Evolutionary conservation across 2,888 invertebrate species (phyloP).

Genomic region (Electrophaes corylata): DNA sequence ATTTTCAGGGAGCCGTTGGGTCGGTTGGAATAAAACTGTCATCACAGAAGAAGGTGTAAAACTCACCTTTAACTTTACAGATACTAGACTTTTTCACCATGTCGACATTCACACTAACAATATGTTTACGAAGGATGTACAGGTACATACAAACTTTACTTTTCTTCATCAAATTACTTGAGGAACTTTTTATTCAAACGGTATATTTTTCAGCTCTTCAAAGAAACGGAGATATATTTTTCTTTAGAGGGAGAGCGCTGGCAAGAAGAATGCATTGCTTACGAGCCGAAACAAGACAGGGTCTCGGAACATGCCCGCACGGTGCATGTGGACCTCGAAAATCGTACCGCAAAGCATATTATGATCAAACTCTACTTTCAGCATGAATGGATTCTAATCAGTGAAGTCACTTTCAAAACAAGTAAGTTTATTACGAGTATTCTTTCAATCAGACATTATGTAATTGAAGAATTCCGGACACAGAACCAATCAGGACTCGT

Average conservation of each 20-base stretch:
- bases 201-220: conserved; percentile 86
- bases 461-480: not conserved
- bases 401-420: conserved; percentile 94
- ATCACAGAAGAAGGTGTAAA: conserved; percentile 86
- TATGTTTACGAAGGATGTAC: conserved; percentile 91
- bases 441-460: conserved; percentile 1
- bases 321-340: conserved; percentile 89
- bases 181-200: not conserved
- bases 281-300: conserved; percentile 83
- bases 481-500: conserved; percentile 20
- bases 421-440: conserved; percentile 81
- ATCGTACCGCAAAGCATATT: conserved; percentile 90
- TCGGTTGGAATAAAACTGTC: conserved; percentile 92
- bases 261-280: conserved; percentile 86
- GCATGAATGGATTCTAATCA: conserved; percentile 94
- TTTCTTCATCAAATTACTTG: not conserved
- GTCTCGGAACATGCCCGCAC: conserved; percentile 85
- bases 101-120: conserved; percentile 91
- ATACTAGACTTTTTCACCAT: conserved; percentile 88
- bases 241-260: conserved; percentile 91
- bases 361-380: conserved; percentile 90
- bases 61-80: conserved; percentile 92
- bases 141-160: conserved; percentile 76
- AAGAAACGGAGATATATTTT: conserved; percentile 90
- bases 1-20: conserved; percentile 88